Conservation (phyloP, 1,140 invertebrate species). For the Linepithema humile region DNA sequence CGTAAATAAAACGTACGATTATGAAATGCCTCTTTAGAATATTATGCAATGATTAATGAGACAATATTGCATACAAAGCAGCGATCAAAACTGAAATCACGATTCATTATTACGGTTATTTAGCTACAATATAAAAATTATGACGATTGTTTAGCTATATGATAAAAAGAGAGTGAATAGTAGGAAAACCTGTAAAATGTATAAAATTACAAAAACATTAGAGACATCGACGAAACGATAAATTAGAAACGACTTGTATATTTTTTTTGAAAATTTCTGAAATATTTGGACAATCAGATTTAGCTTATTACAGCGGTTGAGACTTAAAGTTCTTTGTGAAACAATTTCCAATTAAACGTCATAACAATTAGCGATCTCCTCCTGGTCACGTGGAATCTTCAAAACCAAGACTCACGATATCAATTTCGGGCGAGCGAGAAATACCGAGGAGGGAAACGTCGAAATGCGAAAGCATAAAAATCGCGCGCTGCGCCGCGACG, state of each 20-base stretch:
- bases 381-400: neutral
- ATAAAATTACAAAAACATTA: neutral
- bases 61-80: neutral
- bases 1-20: conserved; percentile 21
- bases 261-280: neutral
- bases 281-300: neutral
- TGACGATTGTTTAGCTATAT: neutral
- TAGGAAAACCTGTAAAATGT: neutral
- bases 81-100: neutral
- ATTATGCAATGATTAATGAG: conserved; percentile 12
- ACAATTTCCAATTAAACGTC: conserved; percentile 37
- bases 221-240: neutral
- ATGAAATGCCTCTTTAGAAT: neutral
- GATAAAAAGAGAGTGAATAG: neutral
- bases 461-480: conserved; percentile 41
- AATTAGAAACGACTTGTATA: neutral
- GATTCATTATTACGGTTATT: neutral
- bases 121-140: no score
- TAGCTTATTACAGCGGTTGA: neutral
- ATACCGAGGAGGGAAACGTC: conserved; percentile 1
- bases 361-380: conserved; percentile 1
- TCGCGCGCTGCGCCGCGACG: conserved; percentile 9
- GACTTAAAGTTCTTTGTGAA: neutral
- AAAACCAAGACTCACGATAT: conserved; percentile 23
- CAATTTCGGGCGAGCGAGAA: conserved; percentile 8